Base-by-base conservation (phyloP, 1,140 invertebrate species). In the Drosophila setifemur region DNA sequence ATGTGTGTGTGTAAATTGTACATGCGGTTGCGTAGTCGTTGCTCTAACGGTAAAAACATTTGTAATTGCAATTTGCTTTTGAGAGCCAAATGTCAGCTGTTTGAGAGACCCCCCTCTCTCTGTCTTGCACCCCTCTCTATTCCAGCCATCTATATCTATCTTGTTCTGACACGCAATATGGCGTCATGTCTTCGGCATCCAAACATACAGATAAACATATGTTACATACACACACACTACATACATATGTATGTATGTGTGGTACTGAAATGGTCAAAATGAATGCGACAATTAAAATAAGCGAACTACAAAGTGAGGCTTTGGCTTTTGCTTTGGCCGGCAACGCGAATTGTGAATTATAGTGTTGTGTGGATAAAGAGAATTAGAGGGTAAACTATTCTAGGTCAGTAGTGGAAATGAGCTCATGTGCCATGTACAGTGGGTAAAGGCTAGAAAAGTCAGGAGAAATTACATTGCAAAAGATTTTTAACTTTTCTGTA, bases 51-150 rank as follows among this genome's bases (percentile, higher is more conserved):
- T 71, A 70, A 44, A 50, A 78, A 54, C 76, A 71, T 55, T 55
- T 82, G 72, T 68, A 35, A 67, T 47, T 74, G 74, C 69, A 57
- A 52, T 61, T 77, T 78, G 71, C 44, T 63, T 64, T 49, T 8
- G 39, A 45, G 57, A 70, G 71, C 75, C 71, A 81, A 81, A 69
- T 81, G 76, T 75, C 76, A 79, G 76, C 75, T 79, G 75, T 58
- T 73, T 9, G 40, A 47, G 48, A 40, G 33, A 49, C 49, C 28
- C 37, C 45, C 66, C 29, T n/a, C 21, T 5, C 47, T 16, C 25
- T 14, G 21, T 52, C 26, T 25, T 19, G 16, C 55, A 9, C 40
- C 23, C 5, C 2, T 2, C n/a, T 33, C 11, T 35, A 14, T 5
- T 18, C 43, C 25, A n/a, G n/a, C n/a, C n/a, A n/a, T n/a, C n/a